Conservation (phyloP, 2,113 vertebrate genomes). For the Tachycineta bicolor region DNA sequence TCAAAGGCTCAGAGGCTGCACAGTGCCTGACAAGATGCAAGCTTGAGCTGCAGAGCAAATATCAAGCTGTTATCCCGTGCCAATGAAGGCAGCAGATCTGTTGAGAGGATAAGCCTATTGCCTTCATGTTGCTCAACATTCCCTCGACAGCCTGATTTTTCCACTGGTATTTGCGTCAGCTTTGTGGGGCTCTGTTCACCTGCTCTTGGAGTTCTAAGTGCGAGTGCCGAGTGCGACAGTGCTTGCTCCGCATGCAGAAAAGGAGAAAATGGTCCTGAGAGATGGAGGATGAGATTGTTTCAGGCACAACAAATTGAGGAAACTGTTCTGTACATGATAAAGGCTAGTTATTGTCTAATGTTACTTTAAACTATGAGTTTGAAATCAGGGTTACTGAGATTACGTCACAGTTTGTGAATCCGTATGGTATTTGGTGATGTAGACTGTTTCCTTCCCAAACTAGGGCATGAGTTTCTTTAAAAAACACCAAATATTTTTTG, state of each 20-base stretch:
- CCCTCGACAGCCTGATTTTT: not conserved
- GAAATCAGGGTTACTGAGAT: not conserved
- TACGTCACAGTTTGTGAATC: fast-evolving
- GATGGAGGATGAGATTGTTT: not conserved
- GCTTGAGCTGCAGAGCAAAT: not conserved
- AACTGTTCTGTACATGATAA: not conserved
- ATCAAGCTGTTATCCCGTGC: not conserved
- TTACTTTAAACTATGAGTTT: not conserved
- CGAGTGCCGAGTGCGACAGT: fast-evolving
- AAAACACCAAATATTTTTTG: not conserved
- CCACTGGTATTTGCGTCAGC: not conserved
- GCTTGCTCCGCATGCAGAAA: not conserved
- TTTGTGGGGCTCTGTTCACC: not conserved
- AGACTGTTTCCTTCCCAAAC: not conserved
- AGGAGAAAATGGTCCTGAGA: not conserved
- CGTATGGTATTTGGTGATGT: not conserved
- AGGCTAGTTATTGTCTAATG: not conserved
- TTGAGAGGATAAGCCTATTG: not conserved
- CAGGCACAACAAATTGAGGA: not conserved
- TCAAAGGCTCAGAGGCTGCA: not conserved
- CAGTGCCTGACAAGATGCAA: not conserved
- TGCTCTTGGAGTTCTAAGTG: not conserved
- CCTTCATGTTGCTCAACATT: fast-evolving
- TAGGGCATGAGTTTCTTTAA: not conserved
- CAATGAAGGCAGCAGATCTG: not conserved